Percentiles rank a stretch among this genome's conserved stretches.
phyloP scores from a whole-genome alignment of 2,113 vertebrate genomes.

The Eretmodus cyanostictus region DNA sequence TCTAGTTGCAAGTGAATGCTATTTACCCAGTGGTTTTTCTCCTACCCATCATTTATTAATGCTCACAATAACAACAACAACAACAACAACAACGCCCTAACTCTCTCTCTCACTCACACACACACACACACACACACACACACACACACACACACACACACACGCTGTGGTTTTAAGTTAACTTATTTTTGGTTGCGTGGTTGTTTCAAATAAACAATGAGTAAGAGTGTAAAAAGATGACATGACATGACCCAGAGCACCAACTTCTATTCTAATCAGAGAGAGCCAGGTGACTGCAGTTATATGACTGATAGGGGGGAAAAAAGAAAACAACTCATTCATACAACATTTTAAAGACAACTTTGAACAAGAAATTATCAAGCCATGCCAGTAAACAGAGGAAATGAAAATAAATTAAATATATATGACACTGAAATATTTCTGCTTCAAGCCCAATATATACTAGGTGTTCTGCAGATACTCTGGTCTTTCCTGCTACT shows the following conservation, averaged over 20 bases:
- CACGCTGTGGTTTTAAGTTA: background rate
- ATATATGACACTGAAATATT: background rate
- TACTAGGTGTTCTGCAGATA: background rate
- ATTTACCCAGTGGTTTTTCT: conserved; percentile 3
- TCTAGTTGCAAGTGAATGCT: conserved; percentile 17
- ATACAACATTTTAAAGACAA: background rate
- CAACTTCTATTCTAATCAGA: background rate
- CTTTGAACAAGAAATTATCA: background rate
- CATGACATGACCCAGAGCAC: background rate
- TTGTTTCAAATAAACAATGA: background rate
- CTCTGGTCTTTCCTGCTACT: background rate
- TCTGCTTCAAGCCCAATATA: background rate
- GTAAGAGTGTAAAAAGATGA: background rate
- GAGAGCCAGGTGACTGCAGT: background rate
- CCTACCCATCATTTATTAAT: background rate
- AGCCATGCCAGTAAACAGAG: background rate
- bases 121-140: background rate
- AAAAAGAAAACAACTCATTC: fast-evolving
- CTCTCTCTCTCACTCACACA: no score
- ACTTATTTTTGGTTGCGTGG: background rate
- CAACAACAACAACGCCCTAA: background rate
- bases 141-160: background rate
- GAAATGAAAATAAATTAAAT: background rate
- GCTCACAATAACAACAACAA: background rate
- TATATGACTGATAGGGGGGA: background rate